Evolutionary conservation across 2,113 vertebrate species (phyloP), one percentile per base, ranked within the genome.

Genomic region (Chionodraco myersi): DNA sequence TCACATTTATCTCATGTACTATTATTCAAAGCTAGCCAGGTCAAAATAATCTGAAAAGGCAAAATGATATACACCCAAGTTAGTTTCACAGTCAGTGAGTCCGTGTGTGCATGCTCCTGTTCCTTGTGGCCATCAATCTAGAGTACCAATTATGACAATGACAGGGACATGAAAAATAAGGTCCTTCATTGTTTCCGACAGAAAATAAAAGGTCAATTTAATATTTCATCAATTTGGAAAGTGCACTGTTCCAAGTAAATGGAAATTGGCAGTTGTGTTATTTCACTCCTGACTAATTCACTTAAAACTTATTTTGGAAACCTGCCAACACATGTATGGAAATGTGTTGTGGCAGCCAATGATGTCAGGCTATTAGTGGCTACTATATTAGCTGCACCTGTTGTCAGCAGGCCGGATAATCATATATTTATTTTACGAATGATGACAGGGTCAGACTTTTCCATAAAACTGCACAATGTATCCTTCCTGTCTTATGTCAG

Each of bases 221-320:
- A 67, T 84, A 67, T 84, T 53, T 1, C 65, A 63, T 73, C 14
- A 57, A 52, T 73, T 73, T 64, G 36, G 9, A 73, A 30, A 60
- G 44, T 10, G 52, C 36, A 73, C 47, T 45, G 48, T 71, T 63
- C 45, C 10, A 23, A 59, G 54, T 26, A 47, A 65, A 69, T 54
- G 52, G 48, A 76, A n/a, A 15, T n/a, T 63, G 71, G 61, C 61
- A 74, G 0, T 14, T 36, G 57, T 4, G 2, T 30, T 53, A 51
- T 47, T 75, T 63, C 71, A 52, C 45, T 57, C 64, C 51, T 36
- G 23, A 45, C 44, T 72, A 13, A 72, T 61, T 30, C 23, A 61
- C 68, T 49, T 15, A 57, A 52, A 16, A 34, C 51, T 11, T 59
- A 14, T 2, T 4, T 16, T 1, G 18, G 71, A 79, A n/a, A 64